A percentile compares a stretch with the other conserved stretches of the same genome.
phyloP scores from a whole-genome alignment of 37 sponge, comb jelly and placozoan species.

The Corticium candelabrum region DNA sequence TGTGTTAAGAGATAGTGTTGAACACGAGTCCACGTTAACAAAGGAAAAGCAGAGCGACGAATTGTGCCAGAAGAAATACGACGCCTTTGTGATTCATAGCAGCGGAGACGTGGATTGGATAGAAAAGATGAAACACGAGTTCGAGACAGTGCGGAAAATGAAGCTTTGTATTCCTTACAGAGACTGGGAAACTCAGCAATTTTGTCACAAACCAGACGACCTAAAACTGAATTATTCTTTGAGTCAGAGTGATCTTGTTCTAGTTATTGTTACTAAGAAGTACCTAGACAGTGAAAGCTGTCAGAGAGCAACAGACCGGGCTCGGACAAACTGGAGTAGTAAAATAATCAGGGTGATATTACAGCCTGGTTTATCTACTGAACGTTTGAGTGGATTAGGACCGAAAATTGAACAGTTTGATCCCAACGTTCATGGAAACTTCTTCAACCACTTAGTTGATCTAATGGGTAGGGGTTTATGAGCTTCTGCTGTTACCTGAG shows the following conservation, averaged over 20 bases:
- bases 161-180: background rate
- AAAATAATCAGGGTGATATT: background rate
- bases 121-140: background rate
- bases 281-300: background rate
- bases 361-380: background rate
- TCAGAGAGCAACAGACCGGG: background rate
- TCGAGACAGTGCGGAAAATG: background rate
- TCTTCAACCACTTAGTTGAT: background rate
- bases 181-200: background rate
- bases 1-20: too few relatives aligned
- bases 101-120: slow-evolving; percentile 35
- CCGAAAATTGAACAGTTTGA: background rate
- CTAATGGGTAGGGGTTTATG: background rate
- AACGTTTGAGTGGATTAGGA: background rate
- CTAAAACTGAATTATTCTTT: background rate
- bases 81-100: slow-evolving; percentile 78
- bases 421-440: background rate
- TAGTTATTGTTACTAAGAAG: background rate
- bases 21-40: too few relatives aligned
- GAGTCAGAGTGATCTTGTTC: background rate
- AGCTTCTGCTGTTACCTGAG: too few relatives aligned
- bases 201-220: background rate
- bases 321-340: background rate
- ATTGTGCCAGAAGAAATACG: slow-evolving; percentile 53
- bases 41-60: too few relatives aligned